Percentiles rank a stretch among this genome's conserved stretches.
Evolutionary conservation across 2,797 vertebrate species (phyloP).

Genomic region (Lithobates pipiens): DNA sequence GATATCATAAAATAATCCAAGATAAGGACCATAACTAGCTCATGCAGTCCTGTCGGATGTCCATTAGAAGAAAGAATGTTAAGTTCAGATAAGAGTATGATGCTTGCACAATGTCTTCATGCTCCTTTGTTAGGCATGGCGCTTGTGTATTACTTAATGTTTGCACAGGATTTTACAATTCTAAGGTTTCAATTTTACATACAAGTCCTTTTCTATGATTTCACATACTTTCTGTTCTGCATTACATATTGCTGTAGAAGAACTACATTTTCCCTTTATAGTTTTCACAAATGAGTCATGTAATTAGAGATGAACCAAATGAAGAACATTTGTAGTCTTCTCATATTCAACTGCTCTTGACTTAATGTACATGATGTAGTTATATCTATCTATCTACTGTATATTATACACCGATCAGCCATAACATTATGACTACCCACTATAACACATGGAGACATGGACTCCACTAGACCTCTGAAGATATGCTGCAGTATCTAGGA

Average conservation of each 20-base stretch:
- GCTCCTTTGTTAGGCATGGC: not conserved
- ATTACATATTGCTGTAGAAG: not conserved
- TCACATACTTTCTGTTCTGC: not conserved
- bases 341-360: no score
- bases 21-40: conserved; percentile 11
- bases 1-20: conserved; percentile 23
- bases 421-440: no score
- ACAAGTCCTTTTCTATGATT: not conserved
- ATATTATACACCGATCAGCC: no score
- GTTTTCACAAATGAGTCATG: no score
- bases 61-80: not conserved
- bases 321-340: no score
- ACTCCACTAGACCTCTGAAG: no score
- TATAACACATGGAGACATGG: no score
- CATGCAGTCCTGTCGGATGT: not conserved
- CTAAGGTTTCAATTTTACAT: conserved; percentile 19
- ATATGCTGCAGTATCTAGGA: no score
- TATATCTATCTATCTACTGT: no score
- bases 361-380: no score
- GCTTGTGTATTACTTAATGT: conserved; percentile 23
- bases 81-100: conserved; percentile 12
- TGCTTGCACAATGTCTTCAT: conserved; percentile 18
- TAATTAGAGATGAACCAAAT: no score
- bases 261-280: no score
- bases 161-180: conserved; percentile 19